Evolutionary conservation across 2,113 vertebrate genomes (phyloP).

Genomic region (Phycodurus eques): DNA sequence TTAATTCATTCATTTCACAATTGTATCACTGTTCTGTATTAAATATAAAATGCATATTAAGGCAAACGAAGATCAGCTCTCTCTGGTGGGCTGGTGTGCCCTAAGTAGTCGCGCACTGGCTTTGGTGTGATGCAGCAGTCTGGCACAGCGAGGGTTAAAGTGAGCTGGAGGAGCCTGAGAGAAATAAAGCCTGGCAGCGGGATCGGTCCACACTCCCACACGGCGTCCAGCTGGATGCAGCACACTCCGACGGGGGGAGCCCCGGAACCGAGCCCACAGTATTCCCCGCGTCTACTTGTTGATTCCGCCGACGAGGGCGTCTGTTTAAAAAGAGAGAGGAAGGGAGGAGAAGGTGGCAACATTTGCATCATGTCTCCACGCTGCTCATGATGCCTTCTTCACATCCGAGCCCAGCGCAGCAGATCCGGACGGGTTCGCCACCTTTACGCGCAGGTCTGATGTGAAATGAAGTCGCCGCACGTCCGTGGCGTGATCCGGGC

Average conservation of each 20-base stretch:
- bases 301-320: slow-evolving; percentile 51
- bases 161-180: slow-evolving; percentile 66
- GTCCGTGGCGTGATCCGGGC: slow-evolving; percentile 16
- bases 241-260: slow-evolving; percentile 25
- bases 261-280: neutral
- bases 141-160: slow-evolving; percentile 66
- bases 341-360: neutral
- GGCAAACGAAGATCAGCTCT: neutral
- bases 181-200: slow-evolving; percentile 42
- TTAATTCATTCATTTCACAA: no score
- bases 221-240: neutral
- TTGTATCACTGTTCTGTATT: neutral
- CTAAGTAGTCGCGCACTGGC: neutral
- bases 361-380: slow-evolving; percentile 34
- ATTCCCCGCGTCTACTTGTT: slow-evolving; percentile 74
- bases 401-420: slow-evolving; percentile 17
- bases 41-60: no score
- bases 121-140: neutral
- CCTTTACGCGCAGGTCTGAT: slow-evolving; percentile 34
- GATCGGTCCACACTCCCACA: slow-evolving; percentile 5
- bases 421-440: slow-evolving; percentile 26
- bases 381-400: slow-evolving; percentile 46
- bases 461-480: slow-evolving; percentile 30
- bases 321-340: neutral
- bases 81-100: neutral